Percentiles rank a stretch among this genome's conserved stretches.
Evolutionary conservation across 35 echinoderm and acorn worm species (phyloP).

Genomic region (Anneissia japonica): DNA sequence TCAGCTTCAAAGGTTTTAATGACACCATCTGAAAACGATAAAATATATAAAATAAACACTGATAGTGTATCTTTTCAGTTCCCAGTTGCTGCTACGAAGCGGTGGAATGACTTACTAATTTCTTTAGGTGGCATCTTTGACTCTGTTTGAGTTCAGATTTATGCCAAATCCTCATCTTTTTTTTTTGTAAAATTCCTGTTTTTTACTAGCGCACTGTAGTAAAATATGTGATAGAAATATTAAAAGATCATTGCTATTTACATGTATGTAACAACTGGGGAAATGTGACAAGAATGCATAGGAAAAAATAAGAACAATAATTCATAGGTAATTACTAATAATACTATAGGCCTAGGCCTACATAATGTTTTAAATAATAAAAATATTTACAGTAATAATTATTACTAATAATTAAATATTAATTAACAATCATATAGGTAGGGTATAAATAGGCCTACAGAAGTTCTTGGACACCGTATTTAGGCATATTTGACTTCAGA

Average conservation of each 20-base stretch:
- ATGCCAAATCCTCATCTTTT: background rate
- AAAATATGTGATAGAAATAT: too few relatives aligned
- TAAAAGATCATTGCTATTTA: too few relatives aligned
- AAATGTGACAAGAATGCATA: too few relatives aligned
- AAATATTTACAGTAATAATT: background rate
- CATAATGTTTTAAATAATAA: background rate
- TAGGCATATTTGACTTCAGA: too few relatives aligned
- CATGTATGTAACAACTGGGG: too few relatives aligned
- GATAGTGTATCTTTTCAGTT: background rate
- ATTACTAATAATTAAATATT: background rate
- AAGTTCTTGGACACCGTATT: background rate
- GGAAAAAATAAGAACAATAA: background rate
- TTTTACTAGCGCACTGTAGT: background rate
- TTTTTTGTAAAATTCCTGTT: background rate
- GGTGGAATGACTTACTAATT: background rate
- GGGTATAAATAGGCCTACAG: background rate
- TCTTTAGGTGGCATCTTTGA: background rate
- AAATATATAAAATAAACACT: conserved; percentile 12
- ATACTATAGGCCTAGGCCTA: background rate
- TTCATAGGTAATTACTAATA: background rate
- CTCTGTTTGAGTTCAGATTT: background rate
- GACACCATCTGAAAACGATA: conserved; percentile 73
- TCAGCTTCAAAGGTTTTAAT: conserved; percentile 95
- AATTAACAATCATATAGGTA: background rate
- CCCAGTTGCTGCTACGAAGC: background rate